Evolutionary conservation across 2,113 vertebrate species (phyloP).

Genomic region (Xiphophorus maculatus): DNA sequence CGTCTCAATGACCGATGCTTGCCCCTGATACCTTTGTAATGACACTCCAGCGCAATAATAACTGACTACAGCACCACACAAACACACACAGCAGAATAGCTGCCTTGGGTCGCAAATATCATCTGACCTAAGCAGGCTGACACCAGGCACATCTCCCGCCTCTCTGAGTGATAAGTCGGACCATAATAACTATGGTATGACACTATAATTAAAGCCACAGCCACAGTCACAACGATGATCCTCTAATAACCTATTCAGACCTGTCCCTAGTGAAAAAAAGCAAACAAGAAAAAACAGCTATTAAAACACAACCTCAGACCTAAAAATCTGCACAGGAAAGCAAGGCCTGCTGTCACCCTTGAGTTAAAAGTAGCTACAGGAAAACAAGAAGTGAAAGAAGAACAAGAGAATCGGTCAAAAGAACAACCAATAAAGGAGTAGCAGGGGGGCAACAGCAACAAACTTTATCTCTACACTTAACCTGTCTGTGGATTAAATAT

Average conservation of each 20-base stretch:
- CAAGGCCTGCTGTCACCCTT: slow-evolving; percentile 30
- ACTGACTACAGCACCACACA: slow-evolving; percentile 63
- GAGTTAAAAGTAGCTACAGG: slow-evolving; percentile 9
- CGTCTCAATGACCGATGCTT: slow-evolving; percentile 55
- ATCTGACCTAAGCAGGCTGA: slow-evolving; percentile 74
- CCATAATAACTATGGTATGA: slow-evolving; percentile 73
- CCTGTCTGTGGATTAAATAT: slow-evolving; percentile 58
- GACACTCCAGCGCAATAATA: slow-evolving; percentile 74
- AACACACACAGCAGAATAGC: slow-evolving; percentile 52
- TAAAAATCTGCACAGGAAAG: slow-evolving; percentile 56
- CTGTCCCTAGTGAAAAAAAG: slow-evolving; percentile 16
- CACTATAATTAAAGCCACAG: slow-evolving; percentile 68
- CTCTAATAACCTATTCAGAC: slow-evolving; percentile 71
- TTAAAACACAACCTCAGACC: slow-evolving; percentile 49
- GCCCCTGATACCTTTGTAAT: slow-evolving; percentile 73
- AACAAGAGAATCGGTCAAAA: slow-evolving; percentile 38
- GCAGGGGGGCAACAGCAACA: slow-evolving; percentile 26
- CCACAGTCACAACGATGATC: slow-evolving; percentile 59
- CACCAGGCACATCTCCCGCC: slow-evolving; percentile 61
- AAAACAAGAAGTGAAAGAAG: slow-evolving; percentile 64
- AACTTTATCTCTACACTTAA: slow-evolving; percentile 66
- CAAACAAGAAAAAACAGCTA: slow-evolving; percentile 33
- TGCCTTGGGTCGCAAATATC: slow-evolving; percentile 73
- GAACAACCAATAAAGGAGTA: slow-evolving; percentile 14
- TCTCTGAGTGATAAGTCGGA: slow-evolving; percentile 67